These are phyloP conservation scores for Nylanderia fulva DNA, from an alignment of 1,140 invertebrate genomes.

Conservation along the genomic window DNA sequence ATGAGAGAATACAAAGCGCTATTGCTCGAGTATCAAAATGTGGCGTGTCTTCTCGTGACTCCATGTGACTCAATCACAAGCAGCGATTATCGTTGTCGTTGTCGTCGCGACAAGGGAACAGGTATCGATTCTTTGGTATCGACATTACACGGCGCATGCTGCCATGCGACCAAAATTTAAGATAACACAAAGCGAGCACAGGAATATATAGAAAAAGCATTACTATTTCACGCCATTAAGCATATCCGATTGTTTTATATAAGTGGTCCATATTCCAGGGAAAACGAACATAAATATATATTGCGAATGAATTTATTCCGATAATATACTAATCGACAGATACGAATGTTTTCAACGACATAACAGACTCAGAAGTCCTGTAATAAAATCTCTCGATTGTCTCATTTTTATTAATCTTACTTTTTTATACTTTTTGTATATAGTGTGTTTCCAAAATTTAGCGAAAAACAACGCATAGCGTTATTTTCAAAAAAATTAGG, in stretches of 20 bases:
- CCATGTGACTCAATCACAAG: conserved; percentile 34
- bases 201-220: background rate
- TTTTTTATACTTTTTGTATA: background rate
- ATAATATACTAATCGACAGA: background rate
- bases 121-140: conserved; percentile 74
- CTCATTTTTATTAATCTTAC: background rate
- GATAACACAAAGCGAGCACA: conserved; percentile 9
- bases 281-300: background rate
- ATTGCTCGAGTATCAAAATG: conserved; percentile 56
- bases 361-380: background rate
- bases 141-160: conserved; percentile 57
- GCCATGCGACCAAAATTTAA: conserved; percentile 62
- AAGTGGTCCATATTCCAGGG: background rate
- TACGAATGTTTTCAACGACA: background rate
- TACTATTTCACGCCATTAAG: background rate
- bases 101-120: conserved; percentile 60
- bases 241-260: background rate
- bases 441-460: background rate
- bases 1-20: conserved; percentile 16
- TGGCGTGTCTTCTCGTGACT: conserved; percentile 43
- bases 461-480: background rate
- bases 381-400: background rate
- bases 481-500: background rate
- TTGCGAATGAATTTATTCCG: background rate
- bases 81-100: conserved; percentile 42